A percentile compares a stretch with the other conserved stretches of the same genome.
phyloP scores from a whole-genome alignment of 2,888 invertebrate species.

The Macrophya annulata region DNA sequence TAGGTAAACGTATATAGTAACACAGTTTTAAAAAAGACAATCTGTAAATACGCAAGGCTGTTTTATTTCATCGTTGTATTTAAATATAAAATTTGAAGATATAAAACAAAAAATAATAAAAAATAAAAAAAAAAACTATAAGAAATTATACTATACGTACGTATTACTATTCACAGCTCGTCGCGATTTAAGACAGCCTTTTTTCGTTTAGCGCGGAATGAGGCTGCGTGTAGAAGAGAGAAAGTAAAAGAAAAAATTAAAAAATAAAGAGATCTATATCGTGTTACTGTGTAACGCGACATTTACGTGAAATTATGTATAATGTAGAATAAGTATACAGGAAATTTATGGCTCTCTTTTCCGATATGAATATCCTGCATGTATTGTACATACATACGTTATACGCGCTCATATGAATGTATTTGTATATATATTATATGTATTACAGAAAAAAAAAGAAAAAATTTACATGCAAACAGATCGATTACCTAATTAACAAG shows the following conservation, averaged over 20 bases:
- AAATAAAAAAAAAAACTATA: not conserved
- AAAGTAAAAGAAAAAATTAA: not conserved
- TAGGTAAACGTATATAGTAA: slow-evolving; percentile 13
- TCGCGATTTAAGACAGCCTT: not conserved
- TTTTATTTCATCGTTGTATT: not conserved
- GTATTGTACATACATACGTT: not conserved
- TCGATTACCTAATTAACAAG: slow-evolving; percentile 12
- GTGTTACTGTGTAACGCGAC: slow-evolving; percentile 62
- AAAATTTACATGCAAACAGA: not conserved
- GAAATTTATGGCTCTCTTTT: not conserved
- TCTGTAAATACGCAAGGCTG: slow-evolving; percentile 48
- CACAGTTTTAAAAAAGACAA: slow-evolving; percentile 44
- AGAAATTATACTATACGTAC: slow-evolving; percentile 1
- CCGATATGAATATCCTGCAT: not conserved
- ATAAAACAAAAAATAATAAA: not conserved
- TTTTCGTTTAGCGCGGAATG: slow-evolving; percentile 19
- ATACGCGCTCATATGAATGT: not conserved
- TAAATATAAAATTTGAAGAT: not conserved
- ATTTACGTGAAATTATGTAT: slow-evolving; percentile 57
- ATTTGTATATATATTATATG: slow-evolving; percentile 29
- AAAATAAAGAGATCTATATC: slow-evolving; percentile 45
- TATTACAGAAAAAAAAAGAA: not conserved
- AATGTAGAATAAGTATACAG: not conserved
- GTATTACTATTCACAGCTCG: slow-evolving; percentile 18
- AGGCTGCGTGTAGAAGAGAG: slow-evolving; percentile 2